Base-by-base conservation (phyloP, 1,140 invertebrate species). In the Pantala flavescens region DNA sequence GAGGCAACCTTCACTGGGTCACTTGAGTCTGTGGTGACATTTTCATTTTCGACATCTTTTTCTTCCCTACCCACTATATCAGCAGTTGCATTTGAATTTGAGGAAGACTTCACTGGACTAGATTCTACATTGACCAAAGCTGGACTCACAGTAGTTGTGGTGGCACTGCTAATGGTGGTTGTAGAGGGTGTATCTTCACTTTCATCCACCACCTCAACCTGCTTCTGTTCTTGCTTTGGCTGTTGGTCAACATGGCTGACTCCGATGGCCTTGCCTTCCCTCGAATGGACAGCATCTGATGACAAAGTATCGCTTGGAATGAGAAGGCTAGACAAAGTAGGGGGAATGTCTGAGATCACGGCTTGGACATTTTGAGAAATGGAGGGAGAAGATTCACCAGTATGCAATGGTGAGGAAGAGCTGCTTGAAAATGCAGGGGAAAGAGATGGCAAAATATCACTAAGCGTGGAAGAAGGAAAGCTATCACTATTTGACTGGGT, bases 51-150 rank as follows among this genome's bases (percentile, higher is more conserved):
- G 9, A 36, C 28, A 36, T 36, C 28, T 36, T 36, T 36, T 5
- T 36, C 28, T 36, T 36, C 28, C 28, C 28, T 36, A 9, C 28
- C 28, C 2, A 36, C 28, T 36, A 36, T 9, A 36, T 36, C 28
- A 36, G 28, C 28, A 36, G 28, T 36, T 63, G 49, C 3, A 63
- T 63, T 63, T 14, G n/a, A 63, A 21, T 21, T 63, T 19, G 49
- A 63, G 49, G 49, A 63, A 63, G 49, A 63, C 49, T 63, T 63
- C n/a, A 19, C 49, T 63, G 49, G 49, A 63, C 49, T 63, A 63
- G 49, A 63, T 19, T 63, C 49, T 63, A 63, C 49, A 63, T 63
- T 21, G 49, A 63, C 16, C n/a, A 5, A 7, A 21, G 49, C 12
- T 21, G 49, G 49, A 16, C 14, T 63, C 49, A 63, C 49, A 63